Percentiles rank a stretch among this genome's conserved stretches.
phyloP scores from a whole-genome alignment of 2,888 invertebrate genomes.

The Terebella lapidaria region DNA sequence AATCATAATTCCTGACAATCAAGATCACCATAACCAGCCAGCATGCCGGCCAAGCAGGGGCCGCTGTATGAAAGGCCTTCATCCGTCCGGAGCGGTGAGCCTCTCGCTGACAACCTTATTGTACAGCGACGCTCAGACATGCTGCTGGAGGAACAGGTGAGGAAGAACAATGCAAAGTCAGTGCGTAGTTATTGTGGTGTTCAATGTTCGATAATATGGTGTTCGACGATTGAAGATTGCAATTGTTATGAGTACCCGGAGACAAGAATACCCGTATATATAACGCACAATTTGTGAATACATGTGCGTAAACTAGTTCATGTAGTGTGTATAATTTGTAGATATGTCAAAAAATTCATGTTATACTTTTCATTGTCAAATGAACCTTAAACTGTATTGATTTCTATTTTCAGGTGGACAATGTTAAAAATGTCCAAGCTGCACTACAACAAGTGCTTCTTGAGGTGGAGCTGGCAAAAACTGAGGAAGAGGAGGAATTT shows the following conservation, averaged over 20 bases:
- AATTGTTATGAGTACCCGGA: no score
- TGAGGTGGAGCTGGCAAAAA: conserved; percentile 32
- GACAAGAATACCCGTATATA: no score
- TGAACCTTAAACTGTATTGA: neutral
- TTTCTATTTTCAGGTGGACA: conserved; percentile 28
- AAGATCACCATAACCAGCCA: no score
- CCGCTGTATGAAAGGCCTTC: neutral
- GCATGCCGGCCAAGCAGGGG: neutral
- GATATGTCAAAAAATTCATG: neutral
- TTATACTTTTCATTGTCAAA: neutral
- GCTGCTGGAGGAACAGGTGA: conserved; percentile 46
- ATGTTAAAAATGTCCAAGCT: conserved; percentile 34
- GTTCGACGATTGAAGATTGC: no score
- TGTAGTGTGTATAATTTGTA: no score
- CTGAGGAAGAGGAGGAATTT: conserved; percentile 28
- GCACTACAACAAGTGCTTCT: conserved; percentile 31
- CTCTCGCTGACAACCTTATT: conserved; percentile 26
- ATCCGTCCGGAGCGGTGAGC: neutral
- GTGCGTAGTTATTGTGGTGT: no score
- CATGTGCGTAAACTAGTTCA: no score
- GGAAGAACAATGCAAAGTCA: no score
- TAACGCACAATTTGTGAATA: no score
- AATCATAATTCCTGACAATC: no score
- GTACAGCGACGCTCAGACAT: conserved; percentile 46
- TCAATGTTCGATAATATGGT: neutral